Base-by-base conservation (phyloP, 2,113 vertebrate genomes). In the Eptesicus fuscus region DNA sequence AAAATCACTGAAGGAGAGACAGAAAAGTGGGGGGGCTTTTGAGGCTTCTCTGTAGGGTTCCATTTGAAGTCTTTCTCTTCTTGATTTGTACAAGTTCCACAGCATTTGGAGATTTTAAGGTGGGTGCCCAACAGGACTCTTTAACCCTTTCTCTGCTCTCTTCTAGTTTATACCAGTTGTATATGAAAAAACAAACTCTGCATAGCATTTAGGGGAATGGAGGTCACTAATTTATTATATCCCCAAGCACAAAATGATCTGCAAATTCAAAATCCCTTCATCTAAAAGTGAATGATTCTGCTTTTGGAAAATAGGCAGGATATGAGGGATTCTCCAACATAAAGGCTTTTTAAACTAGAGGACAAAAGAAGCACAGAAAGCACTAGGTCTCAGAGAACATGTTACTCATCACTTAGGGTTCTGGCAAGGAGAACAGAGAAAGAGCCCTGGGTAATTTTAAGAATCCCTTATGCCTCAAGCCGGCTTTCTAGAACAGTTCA, bases 161-260 rank as follows among this genome's bases (percentile, higher is more conserved):
- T 91, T 63, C 6, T 37, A 71, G 61, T 67, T 89, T 37, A 91
- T 13, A 76, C 18, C 25, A 47, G n/a, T 80, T 95, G 94, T 59
- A 91, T 30, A 86, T 53, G 4, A 91, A 94, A 83, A 35, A 92
- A 90, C 93, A 90, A 71, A 67, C 61, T 91, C 77, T 83, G 59
- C 42, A 16, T 67, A 79, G 53, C 47, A 78, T 22, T 82, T 28
- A 88, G 73, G 22, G 18, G 74, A 76, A 90, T 63, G 12, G 37
- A 95, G 61, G 63, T 95, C 73, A 82, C 35, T 71, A 63, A 94
- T 87, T 82, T 95, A 77, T 47, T 97, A 30, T 83, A 78, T 49
- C 6, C 17, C 86, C 88, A 84, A 70, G 49, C 40, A 85, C 69
- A 85, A 96, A 94, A 85, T 82, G 90, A 78, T 16, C 63, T 88